These are phyloP conservation scores for Dasypolia templi DNA, from an alignment of 2,888 invertebrate genomes.

Conservation along the genomic window DNA sequence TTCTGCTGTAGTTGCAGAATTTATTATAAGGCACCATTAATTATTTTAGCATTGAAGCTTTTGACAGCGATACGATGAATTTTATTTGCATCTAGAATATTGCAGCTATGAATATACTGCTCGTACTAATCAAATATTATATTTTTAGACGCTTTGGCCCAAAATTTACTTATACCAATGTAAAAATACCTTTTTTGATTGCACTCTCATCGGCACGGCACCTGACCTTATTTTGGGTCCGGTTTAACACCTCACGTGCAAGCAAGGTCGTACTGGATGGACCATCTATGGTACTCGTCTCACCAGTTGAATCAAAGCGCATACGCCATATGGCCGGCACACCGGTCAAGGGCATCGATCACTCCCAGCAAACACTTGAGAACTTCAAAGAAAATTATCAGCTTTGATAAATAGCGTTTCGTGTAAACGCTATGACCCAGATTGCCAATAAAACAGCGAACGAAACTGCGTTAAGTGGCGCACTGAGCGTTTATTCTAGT, in stretches of 20 bases:
- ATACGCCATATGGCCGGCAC: constrained; percentile 78
- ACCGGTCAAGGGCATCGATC: constrained; percentile 80
- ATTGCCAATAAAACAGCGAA: constrained; percentile 69
- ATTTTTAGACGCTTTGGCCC: background rate
- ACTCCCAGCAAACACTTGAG: constrained; percentile 69
- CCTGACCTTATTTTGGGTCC: constrained; percentile 70
- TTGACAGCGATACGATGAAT: constrained; percentile 25
- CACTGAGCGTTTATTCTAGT: constrained; percentile 48
- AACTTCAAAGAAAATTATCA: constrained; percentile 77
- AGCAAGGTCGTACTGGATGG: constrained; percentile 75
- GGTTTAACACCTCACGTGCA: constrained; percentile 69
- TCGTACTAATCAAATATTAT: background rate
- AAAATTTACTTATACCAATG: constrained; percentile 12
- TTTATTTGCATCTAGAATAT: constrained; percentile 28
- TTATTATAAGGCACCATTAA: constrained; percentile 31
- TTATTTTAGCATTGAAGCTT: constrained; percentile 26
- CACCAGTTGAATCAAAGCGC: constrained; percentile 74
- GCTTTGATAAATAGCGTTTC: constrained; percentile 68
- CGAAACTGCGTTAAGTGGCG: constrained; percentile 65
- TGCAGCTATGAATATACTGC: constrained; percentile 17
- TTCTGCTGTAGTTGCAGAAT: constrained; percentile 11
- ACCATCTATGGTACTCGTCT: constrained; percentile 79
- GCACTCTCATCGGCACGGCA: constrained; percentile 46
- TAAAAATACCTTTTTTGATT: constrained; percentile 36
- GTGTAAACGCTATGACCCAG: constrained; percentile 72